Evolutionary conservation across 2,113 vertebrate species (phyloP), one percentile per base, ranked within the genome.

Genomic region (Antidorcas marsupialis): DNA sequence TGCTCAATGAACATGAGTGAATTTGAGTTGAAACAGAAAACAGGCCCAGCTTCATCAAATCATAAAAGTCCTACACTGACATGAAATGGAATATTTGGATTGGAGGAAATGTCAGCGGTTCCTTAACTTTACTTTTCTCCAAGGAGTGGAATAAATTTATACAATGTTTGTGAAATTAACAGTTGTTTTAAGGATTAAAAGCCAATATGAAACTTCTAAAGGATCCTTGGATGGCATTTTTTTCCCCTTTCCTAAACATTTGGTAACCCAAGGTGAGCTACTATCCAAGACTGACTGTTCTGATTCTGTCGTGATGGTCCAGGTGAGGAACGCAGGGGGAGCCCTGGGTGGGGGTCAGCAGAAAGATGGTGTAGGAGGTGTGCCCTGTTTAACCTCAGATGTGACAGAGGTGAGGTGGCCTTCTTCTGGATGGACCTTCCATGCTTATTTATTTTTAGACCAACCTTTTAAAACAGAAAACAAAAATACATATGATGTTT

Each of bases 151-250:
- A 96, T 85, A 57, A 94, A 96, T 82, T 50, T 28, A 79, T 39
- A n/a, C 50, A 52, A 50, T 55, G 60, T 93, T 86, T 91, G 87
- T 89, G 76, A 95, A 78, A 78, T 71, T 55, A 89, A 87, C 55
- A 52, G 95, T 60, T 60, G 28, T 36, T 92, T 93, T 57, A 57
- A 96, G 92, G 93, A 76, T 82, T 39, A 52, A 62, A 95, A 93
- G 52, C 86, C 81, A 94, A 67, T 28, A 28, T 17, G 12, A 85
- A 85, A 36, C 30, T 79, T 76, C 59, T 53, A 67, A 82, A 95
- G 86, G 89, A 45, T 87, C 74, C 47, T 53, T 55, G 36, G 30
- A 59, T 50, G 15, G 30, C 78, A 23, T 21, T 47, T 27, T 27
- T 47, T 30, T 10, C 2, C 5, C 36, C 25, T 45, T 67, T 30